Evolutionary conservation across 2,888 invertebrate species (phyloP).

Genomic region (Beris morrisii): DNA sequence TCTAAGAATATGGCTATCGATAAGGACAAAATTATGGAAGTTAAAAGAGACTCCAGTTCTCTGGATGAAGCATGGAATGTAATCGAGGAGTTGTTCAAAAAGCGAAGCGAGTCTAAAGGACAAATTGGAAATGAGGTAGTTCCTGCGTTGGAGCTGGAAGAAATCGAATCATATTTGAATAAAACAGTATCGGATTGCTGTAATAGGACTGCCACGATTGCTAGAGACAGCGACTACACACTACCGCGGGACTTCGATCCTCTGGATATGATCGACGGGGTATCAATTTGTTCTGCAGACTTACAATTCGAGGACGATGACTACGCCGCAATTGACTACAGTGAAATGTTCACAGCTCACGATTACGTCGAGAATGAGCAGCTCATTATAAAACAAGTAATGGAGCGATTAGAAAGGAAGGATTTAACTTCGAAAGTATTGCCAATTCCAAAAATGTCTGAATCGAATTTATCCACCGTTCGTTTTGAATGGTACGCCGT

Average conservation of each 20-base stretch:
- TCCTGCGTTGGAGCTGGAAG: background rate
- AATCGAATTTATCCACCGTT: background rate
- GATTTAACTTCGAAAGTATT: background rate
- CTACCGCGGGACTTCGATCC: background rate
- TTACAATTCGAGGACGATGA: background rate
- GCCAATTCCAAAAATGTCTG: background rate
- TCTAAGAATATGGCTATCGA: background rate
- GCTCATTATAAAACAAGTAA: background rate
- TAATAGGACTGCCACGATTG: too few species aligned
- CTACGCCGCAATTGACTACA: slow-evolving; percentile 5
- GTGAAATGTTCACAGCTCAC: background rate
- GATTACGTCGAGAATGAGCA: background rate
- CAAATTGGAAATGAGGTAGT: background rate
- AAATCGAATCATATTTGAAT: background rate
- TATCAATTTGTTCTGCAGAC: background rate
- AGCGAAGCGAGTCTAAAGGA: background rate
- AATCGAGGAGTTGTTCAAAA: slow-evolving; percentile 4
- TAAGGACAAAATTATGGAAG: background rate
- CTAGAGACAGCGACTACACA: too few species aligned
- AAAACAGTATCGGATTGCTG: too few species aligned
- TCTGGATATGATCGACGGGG: slow-evolving; percentile 2
- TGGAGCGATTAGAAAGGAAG: background rate
- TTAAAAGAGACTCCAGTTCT: background rate
- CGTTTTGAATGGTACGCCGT: slow-evolving; percentile 7
- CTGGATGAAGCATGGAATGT: slow-evolving; percentile 2